Evolutionary conservation across 2,113 vertebrate species (phyloP).

Genomic region (Zingel zingel): DNA sequence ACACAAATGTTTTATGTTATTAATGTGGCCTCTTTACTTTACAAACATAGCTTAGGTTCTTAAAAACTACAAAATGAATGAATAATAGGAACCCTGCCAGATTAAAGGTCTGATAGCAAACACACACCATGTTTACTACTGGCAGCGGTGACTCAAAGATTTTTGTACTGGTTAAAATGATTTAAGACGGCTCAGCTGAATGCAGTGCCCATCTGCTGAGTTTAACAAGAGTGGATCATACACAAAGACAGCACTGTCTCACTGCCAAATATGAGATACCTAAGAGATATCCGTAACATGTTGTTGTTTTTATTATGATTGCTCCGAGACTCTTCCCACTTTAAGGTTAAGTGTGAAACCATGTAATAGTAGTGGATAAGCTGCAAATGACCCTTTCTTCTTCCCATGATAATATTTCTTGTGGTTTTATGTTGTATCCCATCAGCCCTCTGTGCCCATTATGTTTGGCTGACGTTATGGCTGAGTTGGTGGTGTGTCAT

Average conservation of each 20-base stretch:
- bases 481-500: conserved; percentile 35
- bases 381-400: background rate
- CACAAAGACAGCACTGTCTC: conserved; percentile 75
- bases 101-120: conserved; percentile 3
- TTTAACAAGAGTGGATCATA: conserved; percentile 61
- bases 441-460: conserved; percentile 13
- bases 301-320: conserved; percentile 13
- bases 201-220: conserved; percentile 64
- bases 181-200: conserved; percentile 61
- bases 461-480: conserved; percentile 6
- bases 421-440: background rate
- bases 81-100: background rate
- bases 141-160: conserved; percentile 18
- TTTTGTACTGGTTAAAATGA: conserved; percentile 50
- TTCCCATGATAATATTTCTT: conserved; percentile 3
- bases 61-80: conserved; percentile 14
- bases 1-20: background rate
- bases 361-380: background rate
- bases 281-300: conserved; percentile 8
- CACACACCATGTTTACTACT: conserved; percentile 19
- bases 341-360: conserved; percentile 12
- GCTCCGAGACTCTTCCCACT: background rate
- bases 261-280: conserved; percentile 21
- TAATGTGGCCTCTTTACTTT: conserved; percentile 34
- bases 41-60: conserved; percentile 21